Conservation (phyloP, 23 tunicate genomes). For the Diplosoma virens region DNA sequence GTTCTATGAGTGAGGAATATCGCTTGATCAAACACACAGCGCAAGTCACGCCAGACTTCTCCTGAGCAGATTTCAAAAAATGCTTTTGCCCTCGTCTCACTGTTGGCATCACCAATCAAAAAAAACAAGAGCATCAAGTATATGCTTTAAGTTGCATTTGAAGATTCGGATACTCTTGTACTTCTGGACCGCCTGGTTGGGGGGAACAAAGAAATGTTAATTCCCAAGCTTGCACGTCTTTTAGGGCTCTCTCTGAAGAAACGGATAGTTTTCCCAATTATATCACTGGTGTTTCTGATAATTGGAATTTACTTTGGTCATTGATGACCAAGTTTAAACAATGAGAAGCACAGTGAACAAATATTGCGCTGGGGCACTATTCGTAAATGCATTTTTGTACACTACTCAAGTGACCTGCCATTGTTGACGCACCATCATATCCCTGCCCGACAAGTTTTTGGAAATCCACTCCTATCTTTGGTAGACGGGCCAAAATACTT, state of each 20-base stretch:
- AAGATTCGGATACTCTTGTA: conserved; percentile 21
- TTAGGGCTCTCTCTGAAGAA: conserved; percentile 24
- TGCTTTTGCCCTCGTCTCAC: conserved; percentile 19
- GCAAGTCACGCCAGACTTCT: conserved; percentile 13
- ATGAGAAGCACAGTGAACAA: conserved; percentile 15
- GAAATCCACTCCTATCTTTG: conserved; percentile 3
- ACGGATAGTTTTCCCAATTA: conserved; percentile 19
- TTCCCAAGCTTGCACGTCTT: conserved; percentile 20
- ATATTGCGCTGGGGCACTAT: conserved; percentile 14
- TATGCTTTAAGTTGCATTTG: conserved; percentile 1
- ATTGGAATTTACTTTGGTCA: too few relatives aligned
- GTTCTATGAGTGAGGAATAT: conserved; percentile 1
- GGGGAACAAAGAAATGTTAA: conserved; percentile 22
- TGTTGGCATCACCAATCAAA: not conserved
- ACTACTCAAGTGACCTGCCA: too few relatives aligned
- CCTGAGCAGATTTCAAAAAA: conserved; percentile 8
- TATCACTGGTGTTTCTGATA: conserved; percentile 11
- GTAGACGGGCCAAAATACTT: too few relatives aligned
- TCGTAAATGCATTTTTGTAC: not conserved
- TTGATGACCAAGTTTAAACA: too few relatives aligned
- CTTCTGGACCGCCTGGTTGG: conserved; percentile 26
- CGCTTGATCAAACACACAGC: conserved; percentile 10
- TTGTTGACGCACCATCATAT: conserved; percentile 9
- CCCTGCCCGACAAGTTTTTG: conserved; percentile 18
- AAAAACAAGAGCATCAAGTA: conserved; percentile 20